Evolutionary conservation across 1,140 invertebrate species (phyloP), one percentile per base, ranked within the genome.

Genomic region (Gonatopus flavifemur): DNA sequence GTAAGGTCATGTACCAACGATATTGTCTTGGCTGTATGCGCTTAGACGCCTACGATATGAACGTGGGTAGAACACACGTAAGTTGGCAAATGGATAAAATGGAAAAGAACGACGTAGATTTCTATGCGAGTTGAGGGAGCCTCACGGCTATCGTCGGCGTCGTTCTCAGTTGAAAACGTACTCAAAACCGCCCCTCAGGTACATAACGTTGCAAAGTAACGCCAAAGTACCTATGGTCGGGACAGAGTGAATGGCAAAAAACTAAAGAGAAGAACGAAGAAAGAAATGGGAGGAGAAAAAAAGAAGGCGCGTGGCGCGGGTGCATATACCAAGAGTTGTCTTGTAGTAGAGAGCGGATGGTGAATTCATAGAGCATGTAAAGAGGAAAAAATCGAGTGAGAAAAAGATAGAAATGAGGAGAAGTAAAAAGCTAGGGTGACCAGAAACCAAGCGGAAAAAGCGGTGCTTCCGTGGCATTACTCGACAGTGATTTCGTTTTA

Each of bases 131-230:
- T 33, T 28, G 9, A 13, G 12, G 21, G 28, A 33, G 51, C 31
- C 41, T 41, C 1, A 35, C 25, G 48, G 25, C 24, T 43, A 32
- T 46, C 30, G 33, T 24, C 52, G 6, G 10, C 25, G 38, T 37
- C 31, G 38, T 48, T 49, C 38, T 21, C 22, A 18, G 24, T 25
- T 16, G 35, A 33, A 55, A 55, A 30, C 35, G 52, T 52, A 49
- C 44, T 49, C 42, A 25, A 38, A 21, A 38, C 45, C 42, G 35
- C 44, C 42, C 42, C 43, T 50, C 54, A 54, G 37, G 42, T n/a
- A n/a, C 42, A 28, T 47, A 51, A 33, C 49, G 36, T 45, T 41
- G 50, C 25, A 46, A 60, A 63, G 62, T 60, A 60, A 56, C 49
- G 55, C 37, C 18, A 18, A 9, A 30, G 49, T 59, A 59, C 46